Conservation (phyloP, 2,113 vertebrate genomes). For the Podiceps cristatus region DNA sequence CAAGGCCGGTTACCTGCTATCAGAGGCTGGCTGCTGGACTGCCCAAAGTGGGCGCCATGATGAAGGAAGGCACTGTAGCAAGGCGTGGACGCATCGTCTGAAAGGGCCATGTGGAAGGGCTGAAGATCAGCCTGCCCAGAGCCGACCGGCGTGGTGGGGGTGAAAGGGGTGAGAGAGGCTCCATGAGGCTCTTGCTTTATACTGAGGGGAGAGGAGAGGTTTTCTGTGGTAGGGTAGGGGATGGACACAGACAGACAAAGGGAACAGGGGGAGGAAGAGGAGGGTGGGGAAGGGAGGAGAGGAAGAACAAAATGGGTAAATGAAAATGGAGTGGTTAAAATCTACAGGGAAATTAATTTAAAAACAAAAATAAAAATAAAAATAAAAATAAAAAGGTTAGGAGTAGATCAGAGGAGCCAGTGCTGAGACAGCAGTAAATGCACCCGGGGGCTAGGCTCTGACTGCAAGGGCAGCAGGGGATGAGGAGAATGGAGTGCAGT, state of each 20-base stretch:
- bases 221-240: slow-evolving; percentile 82
- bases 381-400: slow-evolving; percentile 59
- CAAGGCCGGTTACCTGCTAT: slow-evolving; percentile 85
- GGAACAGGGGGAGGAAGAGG: slow-evolving; percentile 67
- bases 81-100: slow-evolving; percentile 88
- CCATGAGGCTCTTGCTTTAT: slow-evolving; percentile 91
- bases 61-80: slow-evolving; percentile 85
- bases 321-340: slow-evolving; percentile 78
- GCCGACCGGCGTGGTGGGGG: slow-evolving; percentile 86
- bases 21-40: slow-evolving; percentile 88
- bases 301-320: slow-evolving; percentile 78
- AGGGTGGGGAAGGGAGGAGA: slow-evolving; percentile 70
- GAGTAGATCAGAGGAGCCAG: slow-evolving; percentile 56
- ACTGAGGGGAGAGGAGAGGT: slow-evolving; percentile 87
- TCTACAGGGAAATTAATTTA: slow-evolving; percentile 72
- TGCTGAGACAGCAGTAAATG: slow-evolving; percentile 53
- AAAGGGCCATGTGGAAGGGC: slow-evolving; percentile 88
- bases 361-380: slow-evolving; percentile 69
- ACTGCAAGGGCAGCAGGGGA: slow-evolving; percentile 30
- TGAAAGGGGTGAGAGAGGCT: slow-evolving; percentile 91
- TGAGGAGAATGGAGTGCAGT: slow-evolving; percentile 32
- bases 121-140: slow-evolving; percentile 88
- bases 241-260: slow-evolving; percentile 72
- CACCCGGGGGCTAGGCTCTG: slow-evolving; percentile 42
- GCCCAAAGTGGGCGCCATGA: slow-evolving; percentile 85